Evolutionary conservation across 2,888 invertebrate species (phyloP), one percentile per base, ranked within the genome.

Genomic region (Lottia scabra): DNA sequence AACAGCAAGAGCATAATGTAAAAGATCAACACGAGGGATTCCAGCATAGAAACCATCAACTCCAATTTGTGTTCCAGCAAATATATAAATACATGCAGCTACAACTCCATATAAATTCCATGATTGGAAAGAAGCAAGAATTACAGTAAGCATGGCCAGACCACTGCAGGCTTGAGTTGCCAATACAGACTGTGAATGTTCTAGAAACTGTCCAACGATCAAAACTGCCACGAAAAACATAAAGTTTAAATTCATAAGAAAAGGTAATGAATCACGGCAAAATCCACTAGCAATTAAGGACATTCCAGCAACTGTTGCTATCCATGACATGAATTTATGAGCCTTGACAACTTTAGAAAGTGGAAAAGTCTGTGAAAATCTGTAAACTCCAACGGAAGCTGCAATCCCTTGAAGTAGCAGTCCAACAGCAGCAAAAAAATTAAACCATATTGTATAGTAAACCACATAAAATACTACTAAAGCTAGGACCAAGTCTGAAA

Each of bases 401-500:
- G 88, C 88, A 8, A 79, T 63, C 0, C 84, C 86, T 48, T 86
- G 84, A 5, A 86, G 78, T 12, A 78, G 66, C 12, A 87, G 74
- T 2, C 86, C 87, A 8, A 81, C n/a, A 10, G 80, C 79, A 13
- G 85, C 84, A 71, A 80, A 79, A 13, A 78, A 48, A 65, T 73
- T 75, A 10, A 64, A 63, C 27, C 67, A 72, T 46, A 78, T 78
- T 44, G 84, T 75, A 27, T 75, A 63, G 68, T 75, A 79, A 13
- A 81, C 80, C 1, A 81, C 82, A 75, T 83, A 84, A 45, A 81
- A 78, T 10, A 84, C 83, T 0, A 84, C 82, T 46, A 80, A 65
- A 0, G 83, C 84, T 10, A 88, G 76, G 1, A 83, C 75, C 26
- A 82, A 73, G 77, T 88, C 88, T 1, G 87, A 87, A 3, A 84